A percentile compares a stretch with the other conserved stretches of the same genome.
These are phyloP conservation scores for Cecropterus lyciades DNA, from an alignment of 1,140 invertebrate species.

Conservation along the genomic window DNA sequence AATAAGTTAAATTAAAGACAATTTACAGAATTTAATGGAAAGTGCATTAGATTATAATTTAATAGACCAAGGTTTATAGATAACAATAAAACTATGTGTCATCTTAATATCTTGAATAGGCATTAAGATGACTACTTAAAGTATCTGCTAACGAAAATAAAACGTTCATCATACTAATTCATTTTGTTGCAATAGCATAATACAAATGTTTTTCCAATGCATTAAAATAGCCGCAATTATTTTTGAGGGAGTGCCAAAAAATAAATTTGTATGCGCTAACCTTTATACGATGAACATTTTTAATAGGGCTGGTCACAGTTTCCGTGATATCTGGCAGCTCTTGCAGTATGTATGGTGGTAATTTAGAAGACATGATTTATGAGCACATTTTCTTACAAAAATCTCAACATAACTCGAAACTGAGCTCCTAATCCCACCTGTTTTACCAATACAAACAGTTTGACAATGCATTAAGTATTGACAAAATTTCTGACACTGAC, in stretches of 20 bases:
- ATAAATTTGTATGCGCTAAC: constrained; percentile 55
- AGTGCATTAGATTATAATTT: too few species aligned
- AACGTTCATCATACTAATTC: neutral
- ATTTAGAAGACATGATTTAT: constrained; percentile 64
- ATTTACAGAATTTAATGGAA: too few species aligned
- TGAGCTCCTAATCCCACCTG: constrained; percentile 1
- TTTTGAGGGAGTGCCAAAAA: constrained; percentile 62
- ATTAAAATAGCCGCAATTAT: constrained; percentile 35
- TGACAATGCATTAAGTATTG: neutral
- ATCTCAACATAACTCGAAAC: constrained; percentile 5
- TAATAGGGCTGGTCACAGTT: constrained; percentile 70
- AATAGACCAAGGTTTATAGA: too few species aligned
- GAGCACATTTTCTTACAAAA: constrained; percentile 43
- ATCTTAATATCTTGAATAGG: too few species aligned
- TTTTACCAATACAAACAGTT: constrained; percentile 35
- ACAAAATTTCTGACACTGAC: too few species aligned
- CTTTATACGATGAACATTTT: constrained; percentile 79
- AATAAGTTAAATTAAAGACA: too few species aligned
- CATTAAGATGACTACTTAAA: too few species aligned
- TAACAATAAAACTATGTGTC: too few species aligned
- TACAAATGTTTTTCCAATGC: neutral
- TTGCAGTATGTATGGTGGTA: constrained; percentile 70
- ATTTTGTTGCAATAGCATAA: neutral
- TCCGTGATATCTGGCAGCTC: constrained; percentile 76
- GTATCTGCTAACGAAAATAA: neutral